Base-by-base conservation (phyloP, 2,888 invertebrate species). In the Apamea sordens region DNA sequence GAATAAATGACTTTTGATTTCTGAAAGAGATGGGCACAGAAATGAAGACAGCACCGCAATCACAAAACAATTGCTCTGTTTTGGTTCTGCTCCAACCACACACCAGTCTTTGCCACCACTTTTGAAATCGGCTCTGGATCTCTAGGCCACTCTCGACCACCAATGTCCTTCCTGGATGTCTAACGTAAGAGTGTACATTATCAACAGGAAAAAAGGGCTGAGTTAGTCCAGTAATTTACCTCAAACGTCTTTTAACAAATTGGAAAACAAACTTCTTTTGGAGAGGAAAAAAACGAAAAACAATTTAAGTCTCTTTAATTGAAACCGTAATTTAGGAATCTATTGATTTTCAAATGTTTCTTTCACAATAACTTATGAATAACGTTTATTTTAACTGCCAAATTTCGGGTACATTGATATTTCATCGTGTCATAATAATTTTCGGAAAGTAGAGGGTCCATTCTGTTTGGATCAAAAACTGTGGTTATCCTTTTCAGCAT, bases 281-380 rank as follows among this genome's bases (percentile, higher is more conserved):
- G n/a, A n/a, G n/a, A 36, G 7, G n/a, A 71, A 61, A 71, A 53
- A 71, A 71, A 71, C 36, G 18, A 61, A 71, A 61, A 61, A n/a
- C 61, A 61, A 61, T 41, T 59, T 36, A 36, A 41, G 36, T 61
- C 18, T 36, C 59, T 71, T 61, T 71, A 61, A 71, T 71, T 59
- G 11, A 53, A 70, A 59, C n/a, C 11, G n/a, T 36, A 71, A 71
- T 71, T 36, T 71, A 41, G 11, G 0, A 53, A 50, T 15, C 10
- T 2, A 32, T 70, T 50, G 8, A 50, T 24, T 18, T 44, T 44
- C 10, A 11, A 69, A 24, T 70, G 18, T 53, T 32, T 2, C 21
- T 7, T 47, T 67, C n/a, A n/a, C 41, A 28, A 68, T 28, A 47
- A 69, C 28, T 32, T 21, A 13, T 24, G 7, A 32, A 32, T 32